These are phyloP conservation scores for Anseranas semipalmata DNA, from an alignment of 2,113 vertebrate species.

Conservation along the genomic window DNA sequence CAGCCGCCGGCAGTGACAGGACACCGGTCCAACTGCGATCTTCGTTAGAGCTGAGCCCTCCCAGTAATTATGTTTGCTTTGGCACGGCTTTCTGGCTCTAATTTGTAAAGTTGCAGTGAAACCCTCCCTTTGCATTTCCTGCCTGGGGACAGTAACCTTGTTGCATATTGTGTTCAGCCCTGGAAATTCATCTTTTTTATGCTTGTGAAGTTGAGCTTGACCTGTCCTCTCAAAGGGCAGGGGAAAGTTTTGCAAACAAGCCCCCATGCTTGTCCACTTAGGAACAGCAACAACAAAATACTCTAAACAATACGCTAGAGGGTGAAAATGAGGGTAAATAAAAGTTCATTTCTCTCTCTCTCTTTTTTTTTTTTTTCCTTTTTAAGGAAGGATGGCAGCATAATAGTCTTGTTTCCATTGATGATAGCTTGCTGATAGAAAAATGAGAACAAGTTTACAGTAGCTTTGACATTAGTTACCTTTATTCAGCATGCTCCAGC, in stretches of 20 bases:
- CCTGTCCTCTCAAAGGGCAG: background rate
- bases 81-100: slow-evolving; percentile 60
- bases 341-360: background rate
- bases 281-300: background rate
- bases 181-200: slow-evolving; percentile 53
- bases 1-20: background rate
- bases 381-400: slow-evolving; percentile 51
- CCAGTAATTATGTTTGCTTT: slow-evolving; percentile 65
- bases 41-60: slow-evolving; percentile 33
- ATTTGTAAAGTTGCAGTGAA: slow-evolving; percentile 64
- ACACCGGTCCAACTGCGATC: slow-evolving; percentile 6
- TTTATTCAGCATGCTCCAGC: slow-evolving; percentile 90
- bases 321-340: slow-evolving; percentile 23
- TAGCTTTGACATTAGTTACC: slow-evolving; percentile 92
- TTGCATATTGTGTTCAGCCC: slow-evolving; percentile 35
- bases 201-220: slow-evolving; percentile 29
- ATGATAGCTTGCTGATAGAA: slow-evolving; percentile 85
- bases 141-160: slow-evolving; percentile 46
- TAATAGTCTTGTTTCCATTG: slow-evolving; percentile 80
- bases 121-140: slow-evolving; percentile 76
- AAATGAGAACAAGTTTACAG: slow-evolving; percentile 86
- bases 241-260: slow-evolving; percentile 24
- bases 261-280: background rate
- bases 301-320: background rate
- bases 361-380: background rate